These are phyloP conservation scores for Oxyteleia sp. DNA, from an alignment of 2,888 invertebrate genomes.

Conservation along the genomic window DNA sequence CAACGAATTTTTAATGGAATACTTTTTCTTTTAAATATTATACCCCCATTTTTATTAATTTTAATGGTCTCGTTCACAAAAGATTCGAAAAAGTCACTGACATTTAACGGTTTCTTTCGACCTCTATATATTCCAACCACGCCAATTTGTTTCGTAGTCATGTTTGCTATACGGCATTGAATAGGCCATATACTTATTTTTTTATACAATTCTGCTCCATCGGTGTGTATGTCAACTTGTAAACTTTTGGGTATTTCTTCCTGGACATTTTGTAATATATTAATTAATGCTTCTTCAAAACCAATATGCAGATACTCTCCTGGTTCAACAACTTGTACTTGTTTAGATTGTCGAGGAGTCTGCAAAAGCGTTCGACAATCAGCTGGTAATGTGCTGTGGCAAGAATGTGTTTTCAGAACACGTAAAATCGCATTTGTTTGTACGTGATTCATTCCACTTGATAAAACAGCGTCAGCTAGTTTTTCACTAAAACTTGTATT, in stretches of 20 bases:
- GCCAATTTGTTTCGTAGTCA: background rate
- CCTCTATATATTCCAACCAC: background rate
- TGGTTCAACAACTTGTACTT: conserved; percentile 13
- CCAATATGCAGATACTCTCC: conserved; percentile 39
- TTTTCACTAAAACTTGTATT: too few species aligned
- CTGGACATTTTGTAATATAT: background rate
- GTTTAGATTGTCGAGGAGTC: conserved; percentile 4
- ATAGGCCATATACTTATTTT: background rate
- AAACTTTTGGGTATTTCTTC: background rate
- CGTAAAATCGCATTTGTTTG: conserved; percentile 17
- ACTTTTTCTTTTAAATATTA: background rate
- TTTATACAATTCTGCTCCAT: background rate
- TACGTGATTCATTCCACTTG: conserved; percentile 16
- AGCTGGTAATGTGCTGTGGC: conserved; percentile 1
- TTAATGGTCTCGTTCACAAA: background rate
- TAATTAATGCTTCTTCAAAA: conserved; percentile 9
- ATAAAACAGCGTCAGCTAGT: conserved; percentile 7
- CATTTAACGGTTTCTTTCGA: background rate
- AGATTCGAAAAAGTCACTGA: background rate
- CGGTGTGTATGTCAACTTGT: too few species aligned
- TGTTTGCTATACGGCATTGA: background rate
- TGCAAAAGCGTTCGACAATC: conserved; percentile 20
- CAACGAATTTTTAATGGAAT: background rate
- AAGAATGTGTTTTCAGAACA: conserved; percentile 14
- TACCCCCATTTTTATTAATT: background rate